phyloP scores from a whole-genome alignment of 2,113 vertebrate species.

The Poeciliopsis occidentalis region DNA sequence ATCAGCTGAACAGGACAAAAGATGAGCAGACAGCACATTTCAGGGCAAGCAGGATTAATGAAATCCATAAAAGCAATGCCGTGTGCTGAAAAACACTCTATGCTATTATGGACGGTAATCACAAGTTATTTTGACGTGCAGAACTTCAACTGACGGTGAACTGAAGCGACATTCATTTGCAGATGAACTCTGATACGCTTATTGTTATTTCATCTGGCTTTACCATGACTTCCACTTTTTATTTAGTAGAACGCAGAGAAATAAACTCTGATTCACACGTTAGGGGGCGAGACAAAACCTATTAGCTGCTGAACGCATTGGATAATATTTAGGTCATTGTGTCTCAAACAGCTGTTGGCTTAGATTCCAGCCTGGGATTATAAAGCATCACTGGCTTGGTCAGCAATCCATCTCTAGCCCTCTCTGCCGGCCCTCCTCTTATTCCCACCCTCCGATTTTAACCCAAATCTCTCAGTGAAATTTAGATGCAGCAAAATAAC shows the following conservation, averaged over 20 bases:
- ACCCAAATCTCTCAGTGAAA: conserved; percentile 52
- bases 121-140: not conserved
- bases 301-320: conserved; percentile 52
- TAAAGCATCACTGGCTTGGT: conserved; percentile 43
- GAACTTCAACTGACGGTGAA: conserved; percentile 11
- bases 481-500: conserved; percentile 29
- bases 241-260: not conserved
- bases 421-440: not conserved
- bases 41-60: conserved; percentile 41
- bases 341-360: conserved; percentile 64
- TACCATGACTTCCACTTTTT: not conserved
- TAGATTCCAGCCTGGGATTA: conserved; percentile 72
- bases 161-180: conserved; percentile 11
- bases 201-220: not conserved
- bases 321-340: conserved; percentile 70
- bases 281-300: conserved; percentile 14
- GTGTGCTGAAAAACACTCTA: conserved; percentile 10
- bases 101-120: not conserved
- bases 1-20: conserved; percentile 46
- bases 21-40: conserved; percentile 39
- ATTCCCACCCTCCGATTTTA: not conserved
- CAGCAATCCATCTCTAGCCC: conserved; percentile 37
- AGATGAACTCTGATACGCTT: conserved; percentile 1
- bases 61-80: conserved; percentile 14
- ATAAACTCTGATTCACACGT: not conserved